Conservation (phyloP, 2,113 vertebrate species). For the Melospiza melodia region DNA sequence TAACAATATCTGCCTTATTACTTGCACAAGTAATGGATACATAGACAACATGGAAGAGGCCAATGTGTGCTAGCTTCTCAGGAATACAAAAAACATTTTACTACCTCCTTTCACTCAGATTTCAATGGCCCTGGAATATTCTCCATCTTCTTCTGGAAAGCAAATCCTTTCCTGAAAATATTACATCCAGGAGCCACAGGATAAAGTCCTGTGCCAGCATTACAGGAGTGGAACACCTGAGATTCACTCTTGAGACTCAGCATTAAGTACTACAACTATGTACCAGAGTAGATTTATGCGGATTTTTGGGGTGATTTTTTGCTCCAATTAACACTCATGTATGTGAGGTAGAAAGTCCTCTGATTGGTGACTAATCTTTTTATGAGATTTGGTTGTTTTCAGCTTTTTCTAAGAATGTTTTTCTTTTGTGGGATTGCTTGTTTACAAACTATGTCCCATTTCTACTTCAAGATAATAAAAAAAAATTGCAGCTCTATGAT, state of each 20-base stretch:
- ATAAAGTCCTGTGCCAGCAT: fast-evolving
- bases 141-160: neutral
- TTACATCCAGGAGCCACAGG: neutral
- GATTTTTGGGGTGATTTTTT: neutral
- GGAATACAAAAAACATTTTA: no score
- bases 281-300: neutral
- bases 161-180: neutral
- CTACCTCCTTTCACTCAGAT: neutral
- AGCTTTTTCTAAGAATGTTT: neutral
- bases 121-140: neutral
- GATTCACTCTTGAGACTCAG: neutral
- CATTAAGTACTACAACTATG: neutral
- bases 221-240: neutral
- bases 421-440: neutral
- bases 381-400: neutral
- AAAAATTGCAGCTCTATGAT: neutral
- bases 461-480: neutral
- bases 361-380: neutral
- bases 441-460: neutral
- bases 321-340: neutral
- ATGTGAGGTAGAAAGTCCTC: neutral
- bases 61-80: neutral
- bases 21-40: neutral
- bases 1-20: neutral
- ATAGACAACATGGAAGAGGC: neutral